Base-by-base conservation (phyloP, 2,888 invertebrate species). In the Scaptomyza cyrtandrae region DNA sequence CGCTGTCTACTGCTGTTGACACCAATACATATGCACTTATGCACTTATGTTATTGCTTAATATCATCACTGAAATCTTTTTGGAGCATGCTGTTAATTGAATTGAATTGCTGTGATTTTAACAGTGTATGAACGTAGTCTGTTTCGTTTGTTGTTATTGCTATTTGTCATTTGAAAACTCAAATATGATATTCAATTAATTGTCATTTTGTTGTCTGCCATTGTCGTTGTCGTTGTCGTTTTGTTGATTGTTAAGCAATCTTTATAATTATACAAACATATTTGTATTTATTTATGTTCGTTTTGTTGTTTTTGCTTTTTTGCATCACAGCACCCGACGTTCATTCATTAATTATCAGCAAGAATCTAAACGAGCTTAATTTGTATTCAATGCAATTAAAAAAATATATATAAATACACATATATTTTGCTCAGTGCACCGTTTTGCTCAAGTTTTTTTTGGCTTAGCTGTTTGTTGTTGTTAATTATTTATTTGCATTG, bases 301-400 rank as follows among this genome's bases (percentile, higher is more conserved):
- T 45, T 44, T 56, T 24, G 29, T 50, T 62, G 66, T 43, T 44
- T 56, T 24, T 33, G 66, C 44, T 44, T 56, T 24, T 33, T 50
- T 7, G n/a, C n/a, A n/a, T n/a, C n/a, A n/a, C n/a, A n/a, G n/a
- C n/a, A n/a, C n/a, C 46, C 49, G 69, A 48, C 35, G 49, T 71
- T 74, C 73, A 86, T 78, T 82, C 78, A 80, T 77, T 79, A 81
- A 85, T 81, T 85, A 84, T 78, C 78, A 50, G 43, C 61, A 39
- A n/a, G 71, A 69, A 78, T 84, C 72, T 67, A 56, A 63, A 56
- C 59, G 68, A 60, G 67, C 71, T 78, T 71, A 60, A 86, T 84
- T 84, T 72, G 73, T 74, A 81, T 78, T 70, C 81, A 75, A 81
- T 65, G 74, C 81, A 86, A 86, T 84, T 83, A 78, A 67, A 74